These are phyloP conservation scores for Vanessa cardui DNA, from an alignment of 2,888 invertebrate genomes.

Conservation along the genomic window DNA sequence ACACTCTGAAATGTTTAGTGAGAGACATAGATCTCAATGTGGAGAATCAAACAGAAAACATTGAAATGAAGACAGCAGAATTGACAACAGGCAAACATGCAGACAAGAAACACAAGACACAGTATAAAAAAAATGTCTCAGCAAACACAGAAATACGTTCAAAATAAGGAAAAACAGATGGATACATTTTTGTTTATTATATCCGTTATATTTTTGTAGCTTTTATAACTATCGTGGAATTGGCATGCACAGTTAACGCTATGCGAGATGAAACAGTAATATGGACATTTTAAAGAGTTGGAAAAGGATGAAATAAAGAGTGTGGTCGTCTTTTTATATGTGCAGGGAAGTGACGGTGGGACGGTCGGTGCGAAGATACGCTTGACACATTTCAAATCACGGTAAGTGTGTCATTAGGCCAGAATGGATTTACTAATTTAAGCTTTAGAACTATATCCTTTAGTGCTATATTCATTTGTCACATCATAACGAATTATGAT, in stretches of 20 bases:
- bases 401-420: slow-evolving; percentile 51
- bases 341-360: slow-evolving; percentile 72
- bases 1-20: slow-evolving; percentile 69
- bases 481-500: slow-evolving; percentile 7
- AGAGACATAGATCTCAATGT: slow-evolving; percentile 44
- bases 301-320: slow-evolving; percentile 66
- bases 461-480: slow-evolving; percentile 10
- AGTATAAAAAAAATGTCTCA: slow-evolving; percentile 35
- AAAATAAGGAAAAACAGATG: slow-evolving; percentile 6
- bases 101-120: slow-evolving; percentile 55
- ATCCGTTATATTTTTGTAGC: slow-evolving; percentile 65
- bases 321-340: slow-evolving; percentile 83
- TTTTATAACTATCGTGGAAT: slow-evolving; percentile 65
- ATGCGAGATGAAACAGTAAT: slow-evolving; percentile 54
- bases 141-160: slow-evolving; percentile 43
- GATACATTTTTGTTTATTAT: slow-evolving; percentile 55
- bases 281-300: slow-evolving; percentile 49
- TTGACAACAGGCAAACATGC: slow-evolving; percentile 51
- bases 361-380: slow-evolving; percentile 49
- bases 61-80: slow-evolving; percentile 51
- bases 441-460: slow-evolving; percentile 7
- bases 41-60: slow-evolving; percentile 49
- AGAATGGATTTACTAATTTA: slow-evolving; percentile 14
- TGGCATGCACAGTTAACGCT: slow-evolving; percentile 78
- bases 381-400: slow-evolving; percentile 44